Base-by-base conservation (phyloP, 1,140 invertebrate species). In the Ditylenchus dipsaci region DNA sequence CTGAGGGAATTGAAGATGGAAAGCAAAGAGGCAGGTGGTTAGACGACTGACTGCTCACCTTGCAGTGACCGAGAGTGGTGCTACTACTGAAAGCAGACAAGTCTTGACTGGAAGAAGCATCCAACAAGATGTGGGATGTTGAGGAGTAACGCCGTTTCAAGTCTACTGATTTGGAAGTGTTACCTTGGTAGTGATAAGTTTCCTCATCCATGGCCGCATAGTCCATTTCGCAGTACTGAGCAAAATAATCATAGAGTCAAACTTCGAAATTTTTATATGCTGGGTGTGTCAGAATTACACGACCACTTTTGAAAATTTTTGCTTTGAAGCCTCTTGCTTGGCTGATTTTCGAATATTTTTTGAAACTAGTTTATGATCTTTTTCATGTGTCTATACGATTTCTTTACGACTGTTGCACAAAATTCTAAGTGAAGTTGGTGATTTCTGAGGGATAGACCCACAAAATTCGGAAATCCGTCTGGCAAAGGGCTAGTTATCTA, bases 171-270 rank as follows among this genome's bases (percentile, higher is more conserved):
- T 38, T 38, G 33, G 11, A 38, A n/a, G n/a, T n/a, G 33, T 38
- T 11, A 5, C 11, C 33, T 38, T 38, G 3, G 3, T 38, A 11
- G 33, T 38, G 33, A n/a, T n/a, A n/a, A n/a, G n/a, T n/a, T 21
- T 57, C 53, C 21, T 62, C 17, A 19, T 65, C 64, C 45, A 65
- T 65, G 30, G 45, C 53, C 11, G 26, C 64, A 57, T 65, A 65
- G 38, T 65, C 64, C 5, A 65, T 1, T 9, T 65, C 64, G 38
- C 45, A 30, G 45, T 65, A 65, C 64, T 65, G 30, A 43, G 58
- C 33, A 21, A 29, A 13, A 9, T 7, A 21, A 21, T 17, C 62
- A n/a, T n/a, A 1, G 23, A 27, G n/a, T 27, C 11, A 29, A 57
- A 43, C 0, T 17, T 63, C 38, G 0, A 19, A 62, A 29, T 26